Evolutionary conservation across 2,888 invertebrate species (phyloP).

Genomic region (Dascillus cervinus): DNA sequence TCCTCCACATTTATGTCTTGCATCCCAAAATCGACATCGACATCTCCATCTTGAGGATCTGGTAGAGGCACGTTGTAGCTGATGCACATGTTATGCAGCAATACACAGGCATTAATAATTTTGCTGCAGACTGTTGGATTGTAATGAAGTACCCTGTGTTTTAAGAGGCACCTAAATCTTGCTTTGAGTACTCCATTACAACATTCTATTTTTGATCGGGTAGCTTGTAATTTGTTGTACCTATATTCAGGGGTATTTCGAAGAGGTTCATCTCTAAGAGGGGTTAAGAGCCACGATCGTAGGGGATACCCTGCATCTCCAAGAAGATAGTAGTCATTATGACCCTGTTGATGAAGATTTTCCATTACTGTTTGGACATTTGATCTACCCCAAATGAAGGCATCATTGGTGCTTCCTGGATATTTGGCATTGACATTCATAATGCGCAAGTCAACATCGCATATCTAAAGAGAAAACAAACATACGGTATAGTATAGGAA

Average conservation of each 20-base stretch:
- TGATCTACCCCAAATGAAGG: not conserved
- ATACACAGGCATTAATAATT: too few species aligned
- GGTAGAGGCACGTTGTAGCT: too few species aligned
- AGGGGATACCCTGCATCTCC: constrained; percentile 11
- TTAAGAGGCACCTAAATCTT: constrained; percentile 19
- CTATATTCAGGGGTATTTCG: constrained; percentile 7
- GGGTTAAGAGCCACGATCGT: constrained; percentile 10
- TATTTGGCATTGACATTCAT: too few species aligned
- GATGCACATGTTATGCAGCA: too few species aligned
- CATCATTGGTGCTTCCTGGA: constrained; percentile 2
- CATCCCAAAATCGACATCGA: too few species aligned
- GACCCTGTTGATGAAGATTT: not conserved
- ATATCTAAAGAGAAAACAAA: too few species aligned
- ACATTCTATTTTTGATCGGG: constrained; percentile 6
- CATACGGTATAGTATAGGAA: too few species aligned
- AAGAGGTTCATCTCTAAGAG: constrained; percentile 8
- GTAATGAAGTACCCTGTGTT: constrained; percentile 20
- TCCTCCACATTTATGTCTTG: too few species aligned
- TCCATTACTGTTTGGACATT: not conserved
- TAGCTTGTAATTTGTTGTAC: constrained; percentile 6
- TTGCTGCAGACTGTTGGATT: too few species aligned
- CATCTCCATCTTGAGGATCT: too few species aligned
- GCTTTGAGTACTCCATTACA: constrained; percentile 19
- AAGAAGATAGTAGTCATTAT: not conserved
- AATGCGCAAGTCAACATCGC: too few species aligned